Evolutionary conservation across 1,140 invertebrate genomes (phyloP).

Genomic region (Hylyphantes graminicola): DNA sequence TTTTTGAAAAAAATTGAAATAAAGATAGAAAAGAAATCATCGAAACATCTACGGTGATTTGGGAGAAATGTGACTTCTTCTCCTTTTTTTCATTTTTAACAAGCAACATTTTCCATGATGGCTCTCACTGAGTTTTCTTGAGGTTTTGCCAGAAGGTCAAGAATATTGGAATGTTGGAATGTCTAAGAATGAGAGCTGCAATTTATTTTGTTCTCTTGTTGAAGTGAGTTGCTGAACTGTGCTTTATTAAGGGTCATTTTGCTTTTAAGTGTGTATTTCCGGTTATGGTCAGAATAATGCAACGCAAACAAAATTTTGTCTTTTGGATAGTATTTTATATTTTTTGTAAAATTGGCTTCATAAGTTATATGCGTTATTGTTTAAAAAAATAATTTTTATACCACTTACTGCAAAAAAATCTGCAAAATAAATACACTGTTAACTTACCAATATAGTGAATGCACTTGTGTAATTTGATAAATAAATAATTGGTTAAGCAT

Average conservation of each 20-base stretch:
- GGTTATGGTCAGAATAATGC: too few species aligned
- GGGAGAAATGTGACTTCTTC: constrained; percentile 8
- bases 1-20: not conserved
- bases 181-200: constrained; percentile 24
- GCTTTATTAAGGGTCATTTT: constrained; percentile 5
- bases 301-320: too few species aligned
- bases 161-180: constrained; percentile 3
- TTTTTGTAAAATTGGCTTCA: too few species aligned
- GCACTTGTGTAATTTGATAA: too few species aligned
- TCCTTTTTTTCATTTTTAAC: constrained; percentile 12
- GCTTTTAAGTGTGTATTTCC: too few species aligned
- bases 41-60: constrained; percentile 37
- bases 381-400: too few species aligned
- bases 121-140: constrained; percentile 15
- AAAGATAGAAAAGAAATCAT: constrained; percentile 22
- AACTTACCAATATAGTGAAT: too few species aligned
- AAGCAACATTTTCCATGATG: constrained; percentile 19
- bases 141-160: constrained; percentile 37
- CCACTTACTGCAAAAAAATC: too few species aligned
- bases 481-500: too few species aligned
- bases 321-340: too few species aligned
- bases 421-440: too few species aligned
- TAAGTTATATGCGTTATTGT: too few species aligned
- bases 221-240: constrained; percentile 8
- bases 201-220: constrained; percentile 9